A percentile compares a stretch with the other conserved stretches of the same genome.
Evolutionary conservation across 2,888 invertebrate genomes (phyloP).

Genomic region (Unio delphinus): DNA sequence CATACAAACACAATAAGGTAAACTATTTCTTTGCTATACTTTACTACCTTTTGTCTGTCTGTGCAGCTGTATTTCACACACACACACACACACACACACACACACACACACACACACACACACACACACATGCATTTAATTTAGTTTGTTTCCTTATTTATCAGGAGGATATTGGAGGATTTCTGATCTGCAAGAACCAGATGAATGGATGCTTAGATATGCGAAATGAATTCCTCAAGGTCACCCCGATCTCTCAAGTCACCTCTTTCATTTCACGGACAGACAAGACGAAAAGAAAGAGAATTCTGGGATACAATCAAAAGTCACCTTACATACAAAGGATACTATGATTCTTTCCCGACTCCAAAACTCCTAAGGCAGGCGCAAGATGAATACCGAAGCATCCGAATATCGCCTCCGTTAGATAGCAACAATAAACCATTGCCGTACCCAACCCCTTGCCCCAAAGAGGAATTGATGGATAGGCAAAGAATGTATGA

Average conservation of each 20-base stretch:
- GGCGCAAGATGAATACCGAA: slow-evolving; percentile 42
- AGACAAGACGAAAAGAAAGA: slow-evolving; percentile 30
- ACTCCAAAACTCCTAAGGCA: slow-evolving; percentile 43
- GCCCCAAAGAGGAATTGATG: slow-evolving; percentile 34
- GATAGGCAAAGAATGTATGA: slow-evolving; percentile 34
- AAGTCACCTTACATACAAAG: slow-evolving; percentile 35
- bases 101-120: too few relatives aligned
- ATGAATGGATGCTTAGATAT: too few relatives aligned
- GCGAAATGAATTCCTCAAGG: too few relatives aligned
- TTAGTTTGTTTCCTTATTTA: too few relatives aligned
- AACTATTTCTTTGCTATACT: too few relatives aligned
- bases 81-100: too few relatives aligned
- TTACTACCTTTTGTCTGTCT: too few relatives aligned
- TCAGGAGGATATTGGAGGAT: too few relatives aligned
- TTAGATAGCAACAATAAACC: slow-evolving; percentile 43
- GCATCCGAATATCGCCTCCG: slow-evolving; percentile 32
- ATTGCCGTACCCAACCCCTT: slow-evolving; percentile 37
- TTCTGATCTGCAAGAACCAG: too few relatives aligned
- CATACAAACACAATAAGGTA: too few relatives aligned
- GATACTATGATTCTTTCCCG: slow-evolving; percentile 36
- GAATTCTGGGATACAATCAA: slow-evolving; percentile 40
- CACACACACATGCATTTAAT: too few relatives aligned
- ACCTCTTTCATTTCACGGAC: slow-evolving; percentile 30
- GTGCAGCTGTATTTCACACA: too few relatives aligned
- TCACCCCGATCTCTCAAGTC: slow-evolving; percentile 12